Evolutionary conservation across 2,797 vertebrate genomes (phyloP), one percentile per base, ranked within the genome.

Genomic region (Rhyacichthys aspro): DNA sequence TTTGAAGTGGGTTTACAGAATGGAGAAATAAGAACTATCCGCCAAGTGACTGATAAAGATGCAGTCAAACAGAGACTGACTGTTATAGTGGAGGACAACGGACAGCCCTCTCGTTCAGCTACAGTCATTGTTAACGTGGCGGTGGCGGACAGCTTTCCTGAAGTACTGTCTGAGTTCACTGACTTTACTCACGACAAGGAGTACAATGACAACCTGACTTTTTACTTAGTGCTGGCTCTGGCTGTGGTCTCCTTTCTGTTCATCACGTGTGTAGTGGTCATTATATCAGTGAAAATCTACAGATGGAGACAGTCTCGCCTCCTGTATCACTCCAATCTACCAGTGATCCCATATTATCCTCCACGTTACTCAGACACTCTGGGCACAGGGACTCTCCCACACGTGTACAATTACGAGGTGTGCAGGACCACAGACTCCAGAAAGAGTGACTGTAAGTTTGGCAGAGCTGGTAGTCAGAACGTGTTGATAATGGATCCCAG

Each of bases 1-100:
- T 92, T 91, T 83, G 86, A 74, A 72, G 89, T 93, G 78, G 86
- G 85, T n/a, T 66, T 66, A 70, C 89, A 92, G 62, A 91, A 88
- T 49, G 89, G 91, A 46, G 91, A 92, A 76, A 87, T 92, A 52
- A 74, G 82, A 67, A 90, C 87, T 19, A 64, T 70, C 55, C 82
- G 86, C 12, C 79, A 68, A 50, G 76, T 88, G 48, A 85, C 57
- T 48, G 85, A 89, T 66, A 74, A 88, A 83, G 88, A 91, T 70
- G 54, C 55, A 5, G 78, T 85, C 16, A 89, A 84, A n/a, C 90
- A 54, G 37, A 54, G 50, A 54, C 50, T 54, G 50, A 11, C 36
- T 54, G 50, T 91, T 57, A 64, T 85, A 34, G 82, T 90, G 42
- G 80, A 82, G 63, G 90, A 91, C 76, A 86, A 86, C 55, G 87